Conservation (phyloP, 2,797 vertebrate genomes). For the Mormyrus hasselquistii region DNA sequence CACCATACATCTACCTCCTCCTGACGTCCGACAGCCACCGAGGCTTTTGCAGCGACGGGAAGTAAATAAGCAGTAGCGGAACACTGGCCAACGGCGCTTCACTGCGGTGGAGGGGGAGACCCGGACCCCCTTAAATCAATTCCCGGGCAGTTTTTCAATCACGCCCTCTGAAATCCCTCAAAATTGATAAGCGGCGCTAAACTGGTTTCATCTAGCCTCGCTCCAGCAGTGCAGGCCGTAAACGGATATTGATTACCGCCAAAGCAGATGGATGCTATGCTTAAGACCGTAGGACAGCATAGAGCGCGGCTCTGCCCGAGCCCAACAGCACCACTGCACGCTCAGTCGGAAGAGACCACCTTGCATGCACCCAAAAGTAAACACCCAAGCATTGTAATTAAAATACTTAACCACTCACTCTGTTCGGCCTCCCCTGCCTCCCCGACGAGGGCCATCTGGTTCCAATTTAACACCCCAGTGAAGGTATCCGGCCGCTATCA, state of each 20-base stretch:
- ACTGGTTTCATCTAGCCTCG: constrained; percentile 1
- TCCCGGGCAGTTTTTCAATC: background rate
- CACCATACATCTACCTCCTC: background rate
- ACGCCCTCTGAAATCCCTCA: background rate
- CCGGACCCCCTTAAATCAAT: background rate
- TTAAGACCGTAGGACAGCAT: background rate
- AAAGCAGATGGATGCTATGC: constrained; percentile 3
- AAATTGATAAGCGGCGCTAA: constrained; percentile 9
- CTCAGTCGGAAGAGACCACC: background rate
- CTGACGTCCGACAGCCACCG: background rate
- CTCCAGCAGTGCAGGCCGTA: background rate
- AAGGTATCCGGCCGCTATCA: background rate
- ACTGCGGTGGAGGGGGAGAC: background rate
- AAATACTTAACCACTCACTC: constrained; percentile 5
- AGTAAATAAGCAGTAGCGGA: background rate
- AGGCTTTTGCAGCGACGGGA: background rate
- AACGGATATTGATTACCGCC: constrained; percentile 1
- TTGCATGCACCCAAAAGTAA: background rate
- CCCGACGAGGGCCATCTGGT: background rate
- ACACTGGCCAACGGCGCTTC: background rate
- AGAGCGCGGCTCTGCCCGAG: background rate
- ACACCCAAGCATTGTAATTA: constrained; percentile 1
- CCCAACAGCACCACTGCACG: background rate
- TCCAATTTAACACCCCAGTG: constrained; percentile 4
- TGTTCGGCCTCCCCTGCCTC: background rate